Base-by-base conservation (phyloP, 2,888 invertebrate genomes). In the Agrochola litura region DNA sequence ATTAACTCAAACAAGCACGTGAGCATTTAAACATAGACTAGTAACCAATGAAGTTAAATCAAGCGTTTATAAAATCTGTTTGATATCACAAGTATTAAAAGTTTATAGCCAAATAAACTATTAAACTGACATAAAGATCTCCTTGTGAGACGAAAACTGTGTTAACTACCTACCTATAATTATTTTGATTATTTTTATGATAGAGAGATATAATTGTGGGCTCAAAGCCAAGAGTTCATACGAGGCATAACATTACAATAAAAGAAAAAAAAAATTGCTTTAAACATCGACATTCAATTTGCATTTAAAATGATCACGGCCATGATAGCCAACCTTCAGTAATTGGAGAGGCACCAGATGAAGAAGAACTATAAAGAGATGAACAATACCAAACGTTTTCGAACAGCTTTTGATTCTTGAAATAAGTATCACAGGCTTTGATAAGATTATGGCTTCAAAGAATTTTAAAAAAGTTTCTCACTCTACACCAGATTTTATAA, bases 91-190 rank as follows among this genome's bases (percentile, higher is more conserved):
- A 76, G 66, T 71, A 79, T 81, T 76, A 80, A 73, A 83, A 78
- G 10, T 84, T 87, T 79, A 86, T 76, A 52, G 73, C 0, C 64
- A 81, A 83, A 83, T 73, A 81, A 84, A 87, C 77, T 70, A 84
- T 87, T 82, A 86, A 76, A 87, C 10, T 58, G 63, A 73, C 86
- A 75, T 87, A 81, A 87, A 86, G 41, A 67, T 77, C 68, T 61
- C 67, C 46, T 69, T 56, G 37, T n/a, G 43, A 80, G 73, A 77
- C 70, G 63, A 77, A 84, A 83, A 77, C 67, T 68, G 66, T 82
- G 79, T 77, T 70, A 77, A 66, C 30, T 30, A 30, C 30, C 30
- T 30, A 30, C 30, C 30, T 30, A 30, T 30, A 30, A 30, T 30
- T 30, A 30, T 30, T 30, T 30, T 30, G 30, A 30, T 30, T 30